phyloP scores from a whole-genome alignment of 2,888 invertebrate genomes.

The Drosophila maculinotata region DNA sequence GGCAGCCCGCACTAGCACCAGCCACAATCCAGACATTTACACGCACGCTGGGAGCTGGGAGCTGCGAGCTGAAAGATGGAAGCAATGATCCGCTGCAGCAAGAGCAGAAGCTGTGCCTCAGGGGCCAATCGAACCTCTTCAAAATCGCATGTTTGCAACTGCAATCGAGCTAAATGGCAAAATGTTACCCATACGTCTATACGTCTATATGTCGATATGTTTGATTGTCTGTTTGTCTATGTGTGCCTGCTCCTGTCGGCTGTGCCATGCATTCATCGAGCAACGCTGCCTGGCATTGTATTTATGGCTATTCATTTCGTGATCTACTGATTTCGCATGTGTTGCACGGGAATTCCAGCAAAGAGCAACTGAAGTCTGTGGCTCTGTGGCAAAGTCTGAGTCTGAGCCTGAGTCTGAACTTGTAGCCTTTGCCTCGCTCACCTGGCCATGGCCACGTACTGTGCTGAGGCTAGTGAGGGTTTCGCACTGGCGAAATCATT shows the following conservation, averaged over 20 bases:
- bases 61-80: conserved; percentile 10
- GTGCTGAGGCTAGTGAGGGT: conserved; percentile 46
- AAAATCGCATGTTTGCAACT: conserved; percentile 81
- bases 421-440: conserved; percentile 60
- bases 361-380: conserved; percentile 33
- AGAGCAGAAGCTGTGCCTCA: conserved; percentile 40
- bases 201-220: conserved; percentile 45
- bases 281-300: conserved; percentile 66
- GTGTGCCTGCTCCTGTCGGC: conserved; percentile 35
- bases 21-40: conserved; percentile 45
- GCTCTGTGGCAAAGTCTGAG: conserved; percentile 11
- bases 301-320: conserved; percentile 79
- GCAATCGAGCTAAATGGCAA: conserved; percentile 79
- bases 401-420: conserved; percentile 57
- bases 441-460: conserved; percentile 71
- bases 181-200: conserved; percentile 78
- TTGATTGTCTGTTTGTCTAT: conserved; percentile 22
- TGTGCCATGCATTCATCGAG: conserved; percentile 34
- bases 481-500: conserved; percentile 28
- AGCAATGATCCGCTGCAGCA: no score
- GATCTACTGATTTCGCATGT: conserved; percentile 80
- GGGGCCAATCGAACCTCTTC: conserved; percentile 80
- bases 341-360: conserved; percentile 78
- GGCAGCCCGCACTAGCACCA: conserved; percentile 12
- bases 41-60: conserved; percentile 57